Base-by-base conservation (phyloP, 2,888 invertebrate genomes). In the Cremastobaeus sp. region DNA sequence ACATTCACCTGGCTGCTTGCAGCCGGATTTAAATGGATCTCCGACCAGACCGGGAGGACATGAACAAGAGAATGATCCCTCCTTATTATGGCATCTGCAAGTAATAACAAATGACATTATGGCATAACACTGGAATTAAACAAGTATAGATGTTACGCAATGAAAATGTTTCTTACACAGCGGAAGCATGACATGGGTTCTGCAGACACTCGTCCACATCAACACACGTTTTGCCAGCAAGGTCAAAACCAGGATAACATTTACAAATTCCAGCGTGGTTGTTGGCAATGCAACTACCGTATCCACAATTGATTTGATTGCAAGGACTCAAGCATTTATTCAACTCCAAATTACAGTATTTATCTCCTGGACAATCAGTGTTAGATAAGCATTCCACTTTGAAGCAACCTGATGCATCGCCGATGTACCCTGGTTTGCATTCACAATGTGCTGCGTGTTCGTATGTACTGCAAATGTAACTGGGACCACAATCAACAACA, bases 311-410 rank as follows among this genome's bases (percentile, higher is more conserved):
- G 1, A 92, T 89, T 76, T 91, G 89, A 78, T 94, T 94, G 82
- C 97, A 97, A 65, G 95, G 95, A 89, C 93, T 94, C 78, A 92
- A 90, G 84, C 95, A 96, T 88, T 94, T 95, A 85, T 95, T 94
- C 48, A 89, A 92, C 79, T 91, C 91, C 2, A 88, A 86, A 82
- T 95, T 93, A 82, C 96, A 96, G 77, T 92, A 91, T 86, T 93
- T 94, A 74, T 95, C 93, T 25, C 83, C 86, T 1, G 93, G 88
- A 82, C 96, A 96, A 78, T 96, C 95, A 32, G 91, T 90, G 83
- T 94, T 91, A 37, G 91, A 91, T 1, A 94, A 89, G 86, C 96
- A 97, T 88, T 96, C 96, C 1, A 96, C 96, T 88, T 94, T 94
- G 85, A 95, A 96, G 83, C 96, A 96, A 28, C 96, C 96, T 52